Percentiles rank a stretch among this genome's conserved stretches.
phyloP scores from a whole-genome alignment of 2,797 vertebrate genomes.

The Odontamblyopus rebecca region DNA sequence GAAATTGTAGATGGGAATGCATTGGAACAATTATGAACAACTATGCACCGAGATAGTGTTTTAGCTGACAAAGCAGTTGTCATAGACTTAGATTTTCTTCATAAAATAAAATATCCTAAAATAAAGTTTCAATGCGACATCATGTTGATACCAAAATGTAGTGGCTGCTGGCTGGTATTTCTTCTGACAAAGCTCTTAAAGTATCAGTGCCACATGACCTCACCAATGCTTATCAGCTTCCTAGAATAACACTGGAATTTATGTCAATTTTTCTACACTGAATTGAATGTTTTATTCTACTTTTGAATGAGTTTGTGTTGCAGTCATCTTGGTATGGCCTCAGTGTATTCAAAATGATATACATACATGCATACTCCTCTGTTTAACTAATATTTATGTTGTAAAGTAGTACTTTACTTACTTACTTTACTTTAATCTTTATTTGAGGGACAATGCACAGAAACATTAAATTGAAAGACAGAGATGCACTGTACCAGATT shows the following conservation, averaged over 20 bases:
- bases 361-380: neutral
- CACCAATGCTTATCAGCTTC: neutral
- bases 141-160: neutral
- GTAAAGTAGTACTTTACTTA: too few relatives aligned
- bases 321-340: neutral
- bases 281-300: neutral
- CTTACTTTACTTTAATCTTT: too few relatives aligned
- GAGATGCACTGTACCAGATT: too few relatives aligned
- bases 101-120: too few relatives aligned
- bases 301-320: neutral
- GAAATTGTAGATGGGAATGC: too few relatives aligned
- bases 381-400: neutral
- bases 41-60: too few relatives aligned
- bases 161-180: neutral
- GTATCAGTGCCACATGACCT: conserved; percentile 1
- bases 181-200: neutral
- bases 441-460: too few relatives aligned
- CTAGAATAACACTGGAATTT: neutral
- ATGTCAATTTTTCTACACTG: neutral
- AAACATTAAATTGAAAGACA: too few relatives aligned
- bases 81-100: too few relatives aligned
- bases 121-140: neutral
- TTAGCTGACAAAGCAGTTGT: too few relatives aligned
- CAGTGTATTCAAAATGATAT: neutral
- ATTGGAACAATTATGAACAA: too few relatives aligned